Evolutionary conservation across 1,140 invertebrate genomes (phyloP), one percentile per base, ranked within the genome.

Genomic region (Bombus superbus): DNA sequence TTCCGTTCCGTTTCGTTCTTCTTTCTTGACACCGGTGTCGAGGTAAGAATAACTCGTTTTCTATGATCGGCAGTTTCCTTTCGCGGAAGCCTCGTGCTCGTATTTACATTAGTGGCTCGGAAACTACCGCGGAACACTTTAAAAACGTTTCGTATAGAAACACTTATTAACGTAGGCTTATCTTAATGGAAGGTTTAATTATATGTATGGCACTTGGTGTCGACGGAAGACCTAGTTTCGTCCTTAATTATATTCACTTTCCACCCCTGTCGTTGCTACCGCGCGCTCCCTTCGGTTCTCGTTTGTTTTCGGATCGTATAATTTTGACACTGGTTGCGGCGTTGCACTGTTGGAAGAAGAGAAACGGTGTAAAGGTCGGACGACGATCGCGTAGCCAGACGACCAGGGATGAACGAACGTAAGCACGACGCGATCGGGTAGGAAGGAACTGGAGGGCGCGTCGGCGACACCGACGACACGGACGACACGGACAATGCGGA

Each of bases 271-370:
- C 28, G 79, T 15, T 57, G 9, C 18, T 59, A 9, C 18, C 40
- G 73, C 57, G 53, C 40, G 8, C 28, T 47, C 32, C 28, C 15
- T 11, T 47, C 53, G 75, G 6, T 38, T 64, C 38, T 64, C 57
- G 38, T 82, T 82, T 74, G 71, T 42, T 74, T 82, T 64, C 42
- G 38, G 42, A 66, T 74, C 80, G 80, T 25, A 38, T 64, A 82
- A 42, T 71, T 38, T 40, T 64, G n/a, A 62, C 83, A 69, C 66
- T 62, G 75, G 38, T 57, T 10, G 72, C 32, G 4, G 40, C 71
- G 72, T 42, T 40, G 2, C 73, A 69, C 81, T 83, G 81, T 83
- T 44, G 57, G 22, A 25, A 69, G 68, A 81, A 73, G 9, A 81
- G n/a, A 73, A 57, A 73, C 59, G n/a, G 38, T 11, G 53, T 38